Percentiles rank a stretch among this genome's conserved stretches.
These are phyloP conservation scores for Lepeophtheirus nordmannii DNA, from an alignment of 2,888 invertebrate species.

Conservation along the genomic window DNA sequence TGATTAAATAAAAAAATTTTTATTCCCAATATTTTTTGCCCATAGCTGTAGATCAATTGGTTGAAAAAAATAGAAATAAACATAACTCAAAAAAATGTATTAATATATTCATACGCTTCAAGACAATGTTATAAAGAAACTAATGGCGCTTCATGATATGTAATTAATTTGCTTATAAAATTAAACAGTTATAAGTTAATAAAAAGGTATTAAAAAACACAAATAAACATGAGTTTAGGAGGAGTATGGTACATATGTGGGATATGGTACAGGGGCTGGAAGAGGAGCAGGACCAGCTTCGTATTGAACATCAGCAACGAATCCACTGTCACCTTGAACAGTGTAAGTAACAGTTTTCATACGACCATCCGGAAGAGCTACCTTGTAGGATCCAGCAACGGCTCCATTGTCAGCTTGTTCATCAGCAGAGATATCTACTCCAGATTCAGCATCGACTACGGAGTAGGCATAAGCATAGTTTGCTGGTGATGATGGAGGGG, in stretches of 20 bases:
- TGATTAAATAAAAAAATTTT: too few relatives aligned
- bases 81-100: too few relatives aligned
- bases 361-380: not conserved
- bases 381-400: not conserved
- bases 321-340: not conserved
- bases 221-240: not conserved
- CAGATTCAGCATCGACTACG: not conserved
- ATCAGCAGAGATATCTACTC: not conserved
- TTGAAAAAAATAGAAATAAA: too few relatives aligned
- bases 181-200: too few relatives aligned
- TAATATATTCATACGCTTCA: too few relatives aligned
- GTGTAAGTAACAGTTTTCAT: not conserved
- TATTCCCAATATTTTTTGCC: too few relatives aligned
- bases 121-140: too few relatives aligned
- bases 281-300: not conserved
- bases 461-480: not conserved
- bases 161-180: too few relatives aligned
- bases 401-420: not conserved
- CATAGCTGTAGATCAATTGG: too few relatives aligned
- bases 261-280: not conserved
- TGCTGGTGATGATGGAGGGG: not conserved
- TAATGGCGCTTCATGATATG: too few relatives aligned
- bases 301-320: not conserved
- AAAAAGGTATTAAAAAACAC: too few relatives aligned
- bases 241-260: too few relatives aligned